These are phyloP conservation scores for Sebastes schlegelii DNA, from an alignment of 2,113 vertebrate genomes.

Conservation along the genomic window DNA sequence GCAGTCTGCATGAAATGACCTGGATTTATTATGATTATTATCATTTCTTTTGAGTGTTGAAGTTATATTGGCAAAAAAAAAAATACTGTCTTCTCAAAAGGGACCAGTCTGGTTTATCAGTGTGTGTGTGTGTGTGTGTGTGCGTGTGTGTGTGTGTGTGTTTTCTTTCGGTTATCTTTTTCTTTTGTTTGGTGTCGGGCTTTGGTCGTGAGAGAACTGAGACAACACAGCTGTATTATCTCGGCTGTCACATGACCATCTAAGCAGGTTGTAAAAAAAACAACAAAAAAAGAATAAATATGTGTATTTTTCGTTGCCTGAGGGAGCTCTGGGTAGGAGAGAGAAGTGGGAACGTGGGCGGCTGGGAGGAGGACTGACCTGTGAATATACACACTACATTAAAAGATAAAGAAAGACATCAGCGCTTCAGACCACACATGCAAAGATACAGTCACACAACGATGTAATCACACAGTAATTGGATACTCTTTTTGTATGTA, in stretches of 20 bases:
- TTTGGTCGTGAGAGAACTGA: slow-evolving; percentile 39
- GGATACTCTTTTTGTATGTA: slow-evolving; percentile 78
- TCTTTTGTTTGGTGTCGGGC: slow-evolving; percentile 28
- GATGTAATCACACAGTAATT: slow-evolving; percentile 68
- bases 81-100: slow-evolving; percentile 52
- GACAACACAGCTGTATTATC: slow-evolving; percentile 58
- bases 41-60: slow-evolving; percentile 54
- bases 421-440: slow-evolving; percentile 57
- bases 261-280: slow-evolving; percentile 18
- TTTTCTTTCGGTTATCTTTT: slow-evolving; percentile 35
- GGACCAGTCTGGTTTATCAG: slow-evolving; percentile 68
- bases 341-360: slow-evolving; percentile 31
- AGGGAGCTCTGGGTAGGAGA: slow-evolving; percentile 28
- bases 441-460: slow-evolving; percentile 56
- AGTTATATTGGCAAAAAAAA: slow-evolving; percentile 47
- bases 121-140: slow-evolving; percentile 38
- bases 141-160: slow-evolving; percentile 39
- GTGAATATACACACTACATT: slow-evolving; percentile 73
- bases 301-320: slow-evolving; percentile 45
- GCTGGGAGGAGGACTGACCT: slow-evolving; percentile 56
- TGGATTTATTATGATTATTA: slow-evolving; percentile 50
- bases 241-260: slow-evolving; percentile 26
- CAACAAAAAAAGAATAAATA: slow-evolving; percentile 10
- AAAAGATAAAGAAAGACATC: slow-evolving; percentile 42
- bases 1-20: slow-evolving; percentile 68